Conservation (phyloP, 2,797 vertebrate genomes). For the Pelobates cultripes region DNA sequence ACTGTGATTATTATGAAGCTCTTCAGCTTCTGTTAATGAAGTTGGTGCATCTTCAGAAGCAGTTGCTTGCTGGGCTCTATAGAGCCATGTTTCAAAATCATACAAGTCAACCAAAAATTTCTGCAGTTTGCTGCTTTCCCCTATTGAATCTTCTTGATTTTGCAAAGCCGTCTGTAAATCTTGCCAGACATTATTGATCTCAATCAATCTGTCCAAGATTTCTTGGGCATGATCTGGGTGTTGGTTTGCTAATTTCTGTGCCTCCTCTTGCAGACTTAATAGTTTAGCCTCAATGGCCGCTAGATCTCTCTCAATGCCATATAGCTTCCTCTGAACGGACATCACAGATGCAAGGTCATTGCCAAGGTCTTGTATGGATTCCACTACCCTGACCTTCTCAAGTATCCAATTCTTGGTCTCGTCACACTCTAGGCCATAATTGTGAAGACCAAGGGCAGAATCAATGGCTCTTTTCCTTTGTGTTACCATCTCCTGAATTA, state of each 20-base stretch:
- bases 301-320: constrained; percentile 90
- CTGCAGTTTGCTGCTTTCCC: constrained; percentile 93
- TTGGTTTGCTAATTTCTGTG: constrained; percentile 76
- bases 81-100: constrained; percentile 94
- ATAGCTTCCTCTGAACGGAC: constrained; percentile 93
- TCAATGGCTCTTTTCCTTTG: constrained; percentile 80
- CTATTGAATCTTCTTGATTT: constrained; percentile 84
- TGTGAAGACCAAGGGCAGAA: constrained; percentile 87
- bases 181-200: constrained; percentile 79
- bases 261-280: constrained; percentile 78
- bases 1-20: constrained; percentile 80
- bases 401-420: constrained; percentile 90
- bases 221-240: constrained; percentile 80
- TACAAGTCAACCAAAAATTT: constrained; percentile 92
- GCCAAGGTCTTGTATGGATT: constrained; percentile 89
- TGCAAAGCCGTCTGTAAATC: constrained; percentile 79
- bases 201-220: constrained; percentile 71
- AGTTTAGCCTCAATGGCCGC: constrained; percentile 82
- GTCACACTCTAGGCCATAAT: constrained; percentile 89
- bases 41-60: constrained; percentile 86
- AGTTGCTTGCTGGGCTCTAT: constrained; percentile 86
- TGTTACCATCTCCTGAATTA: constrained; percentile 85
- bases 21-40: constrained; percentile 85
- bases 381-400: constrained; percentile 86
- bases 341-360: constrained; percentile 88